Evolutionary conservation across 1,140 invertebrate genomes (phyloP).

Genomic region (Trachymyrmex septentrionalis): DNA sequence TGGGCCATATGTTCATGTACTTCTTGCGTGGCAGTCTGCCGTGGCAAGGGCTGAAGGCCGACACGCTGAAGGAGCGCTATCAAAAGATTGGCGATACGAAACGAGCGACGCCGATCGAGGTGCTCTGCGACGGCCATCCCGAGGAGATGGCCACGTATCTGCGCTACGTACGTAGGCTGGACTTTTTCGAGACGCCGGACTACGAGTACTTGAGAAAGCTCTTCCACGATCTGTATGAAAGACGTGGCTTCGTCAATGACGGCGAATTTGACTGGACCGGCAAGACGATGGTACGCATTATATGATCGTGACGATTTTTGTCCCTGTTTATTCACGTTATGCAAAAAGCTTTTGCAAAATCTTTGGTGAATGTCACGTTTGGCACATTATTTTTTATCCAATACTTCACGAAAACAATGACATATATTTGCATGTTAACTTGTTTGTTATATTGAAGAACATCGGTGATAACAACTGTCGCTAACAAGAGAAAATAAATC

Average conservation of each 20-base stretch:
- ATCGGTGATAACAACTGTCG: neutral
- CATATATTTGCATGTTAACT: constrained; percentile 31
- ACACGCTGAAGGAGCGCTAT: constrained; percentile 99
- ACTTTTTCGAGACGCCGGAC: constrained; percentile 99
- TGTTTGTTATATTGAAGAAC: constrained; percentile 15
- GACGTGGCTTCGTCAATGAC: constrained; percentile 96
- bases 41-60: constrained; percentile 99
- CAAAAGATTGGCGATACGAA: constrained; percentile 99
- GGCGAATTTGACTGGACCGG: constrained; percentile 99
- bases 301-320: constrained; percentile 37
- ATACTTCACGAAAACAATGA: neutral
- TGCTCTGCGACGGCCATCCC: constrained; percentile 99
- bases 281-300: constrained; percentile 94
- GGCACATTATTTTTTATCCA: constrained; percentile 4
- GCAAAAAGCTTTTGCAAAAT: constrained; percentile 6
- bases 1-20: constrained; percentile 99
- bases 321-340: constrained; percentile 7
- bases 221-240: constrained; percentile 98
- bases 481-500: constrained; percentile 6
- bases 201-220: constrained; percentile 99
- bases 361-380: neutral
- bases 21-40: constrained; percentile 99
- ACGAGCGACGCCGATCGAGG: constrained; percentile 98
- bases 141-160: constrained; percentile 99
- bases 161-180: constrained; percentile 97